These are phyloP conservation scores for Pogonophryne albipinna DNA, from an alignment of 2,797 vertebrate genomes.

Conservation along the genomic window DNA sequence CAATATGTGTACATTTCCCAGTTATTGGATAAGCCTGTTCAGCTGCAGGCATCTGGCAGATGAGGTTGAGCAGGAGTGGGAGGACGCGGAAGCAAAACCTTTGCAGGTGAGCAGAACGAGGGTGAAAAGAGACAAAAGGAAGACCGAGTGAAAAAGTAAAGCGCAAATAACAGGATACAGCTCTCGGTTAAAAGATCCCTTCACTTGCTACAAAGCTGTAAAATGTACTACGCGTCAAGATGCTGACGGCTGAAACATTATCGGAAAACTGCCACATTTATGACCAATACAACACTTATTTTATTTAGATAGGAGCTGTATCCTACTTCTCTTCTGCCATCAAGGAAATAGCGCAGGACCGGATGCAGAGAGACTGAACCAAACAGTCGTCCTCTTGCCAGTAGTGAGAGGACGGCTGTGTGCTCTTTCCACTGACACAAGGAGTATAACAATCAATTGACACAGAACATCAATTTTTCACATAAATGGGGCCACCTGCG, in stretches of 20 bases:
- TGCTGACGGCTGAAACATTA: neutral
- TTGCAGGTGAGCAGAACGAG: conserved; percentile 6
- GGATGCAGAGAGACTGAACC: neutral
- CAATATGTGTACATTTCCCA: conserved; percentile 33
- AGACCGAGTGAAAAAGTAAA: neutral
- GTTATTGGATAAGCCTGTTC: conserved; percentile 43
- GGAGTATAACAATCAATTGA: neutral
- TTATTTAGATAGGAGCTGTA: neutral
- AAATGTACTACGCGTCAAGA: neutral
- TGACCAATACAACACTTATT: neutral
- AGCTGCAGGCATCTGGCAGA: conserved; percentile 18
- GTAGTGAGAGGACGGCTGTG: neutral
- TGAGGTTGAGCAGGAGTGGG: conserved; percentile 18
- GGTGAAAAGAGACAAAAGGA: neutral
- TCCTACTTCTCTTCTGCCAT: neutral
- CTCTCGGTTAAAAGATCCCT: conserved; percentile 28
- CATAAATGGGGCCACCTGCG: conserved; percentile 6
- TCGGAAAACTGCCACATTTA: neutral
- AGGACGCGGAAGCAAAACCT: conserved; percentile 22
- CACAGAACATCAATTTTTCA: neutral
- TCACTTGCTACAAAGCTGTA: neutral
- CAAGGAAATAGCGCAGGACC: no score
- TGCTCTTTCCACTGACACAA: neutral
- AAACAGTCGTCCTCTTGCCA: neutral
- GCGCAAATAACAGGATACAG: neutral